These are phyloP conservation scores for Tryphoninae sp. DNA, from an alignment of 2,888 invertebrate genomes.

Conservation along the genomic window DNA sequence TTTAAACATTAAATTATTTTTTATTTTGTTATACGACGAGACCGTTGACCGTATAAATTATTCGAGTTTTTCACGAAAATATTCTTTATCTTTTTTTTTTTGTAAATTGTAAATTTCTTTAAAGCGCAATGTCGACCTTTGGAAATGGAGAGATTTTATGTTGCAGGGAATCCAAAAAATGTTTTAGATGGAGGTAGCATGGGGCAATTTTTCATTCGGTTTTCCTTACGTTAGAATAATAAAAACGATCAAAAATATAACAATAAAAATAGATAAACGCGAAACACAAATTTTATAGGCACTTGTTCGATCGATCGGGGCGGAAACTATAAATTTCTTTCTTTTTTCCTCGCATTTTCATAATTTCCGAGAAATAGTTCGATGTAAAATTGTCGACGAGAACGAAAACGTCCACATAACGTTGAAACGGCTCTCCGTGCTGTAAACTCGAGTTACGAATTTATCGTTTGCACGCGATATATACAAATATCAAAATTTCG, in stretches of 20 bases:
- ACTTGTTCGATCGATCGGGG: no score
- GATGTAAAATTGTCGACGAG: slow-evolving; percentile 8
- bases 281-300: no score
- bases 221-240: no score
- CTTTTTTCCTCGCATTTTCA: slow-evolving; percentile 7
- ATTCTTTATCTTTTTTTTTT: neutral
- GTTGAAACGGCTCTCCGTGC: neutral
- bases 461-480: slow-evolving; percentile 16
- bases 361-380: neutral
- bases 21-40: neutral
- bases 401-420: slow-evolving; percentile 7
- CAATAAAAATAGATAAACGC: no score
- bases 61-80: neutral
- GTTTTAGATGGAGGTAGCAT: no score
- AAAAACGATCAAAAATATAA: no score
- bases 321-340: neutral
- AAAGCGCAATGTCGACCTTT: no score
- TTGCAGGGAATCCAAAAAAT: no score
- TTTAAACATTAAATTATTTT: no score
- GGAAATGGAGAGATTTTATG: no score
- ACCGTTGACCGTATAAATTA: neutral
- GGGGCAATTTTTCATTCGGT: no score
- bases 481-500: slow-evolving; percentile 2
- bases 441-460: slow-evolving; percentile 21
- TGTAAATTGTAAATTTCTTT: no score